phyloP scores from a whole-genome alignment of 2,113 vertebrate genomes.

The Indri indri region DNA sequence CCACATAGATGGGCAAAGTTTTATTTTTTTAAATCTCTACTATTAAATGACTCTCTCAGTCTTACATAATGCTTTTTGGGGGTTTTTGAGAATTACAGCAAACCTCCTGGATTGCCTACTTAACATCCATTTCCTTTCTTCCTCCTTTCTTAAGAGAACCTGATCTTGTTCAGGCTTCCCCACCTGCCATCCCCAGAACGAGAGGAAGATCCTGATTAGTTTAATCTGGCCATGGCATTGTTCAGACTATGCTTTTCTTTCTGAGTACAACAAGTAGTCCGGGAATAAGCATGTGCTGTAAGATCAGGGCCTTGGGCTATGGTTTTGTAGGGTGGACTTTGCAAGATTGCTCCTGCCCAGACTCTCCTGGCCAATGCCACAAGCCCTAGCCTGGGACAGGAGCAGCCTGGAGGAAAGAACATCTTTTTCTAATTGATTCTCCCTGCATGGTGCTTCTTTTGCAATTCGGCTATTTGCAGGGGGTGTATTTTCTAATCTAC shows the following conservation, averaged over 20 bases:
- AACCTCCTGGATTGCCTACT: not conserved
- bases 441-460: not conserved
- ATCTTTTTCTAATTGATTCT: not conserved
- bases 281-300: not conserved
- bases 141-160: not conserved
- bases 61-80: not conserved
- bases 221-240: not conserved
- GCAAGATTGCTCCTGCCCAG: not conserved
- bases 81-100: not conserved
- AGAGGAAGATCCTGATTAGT: not conserved
- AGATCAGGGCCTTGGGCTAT: not conserved
- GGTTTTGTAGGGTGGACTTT: not conserved
- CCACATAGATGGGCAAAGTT: not conserved
- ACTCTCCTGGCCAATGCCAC: not conserved
- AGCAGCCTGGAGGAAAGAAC: not conserved
- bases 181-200: not conserved
- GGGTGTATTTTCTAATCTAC: not conserved
- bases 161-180: not conserved
- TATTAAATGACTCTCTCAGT: not conserved
- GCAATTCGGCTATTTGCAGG: not conserved
- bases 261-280: not conserved
- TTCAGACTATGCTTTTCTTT: not conserved
- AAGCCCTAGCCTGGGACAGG: too few species aligned
- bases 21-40: not conserved
- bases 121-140: not conserved